Percentiles rank a stretch among this genome's conserved stretches.
Evolutionary conservation across 1,140 invertebrate genomes (phyloP).

Genomic region (Leptinotarsa texana): DNA sequence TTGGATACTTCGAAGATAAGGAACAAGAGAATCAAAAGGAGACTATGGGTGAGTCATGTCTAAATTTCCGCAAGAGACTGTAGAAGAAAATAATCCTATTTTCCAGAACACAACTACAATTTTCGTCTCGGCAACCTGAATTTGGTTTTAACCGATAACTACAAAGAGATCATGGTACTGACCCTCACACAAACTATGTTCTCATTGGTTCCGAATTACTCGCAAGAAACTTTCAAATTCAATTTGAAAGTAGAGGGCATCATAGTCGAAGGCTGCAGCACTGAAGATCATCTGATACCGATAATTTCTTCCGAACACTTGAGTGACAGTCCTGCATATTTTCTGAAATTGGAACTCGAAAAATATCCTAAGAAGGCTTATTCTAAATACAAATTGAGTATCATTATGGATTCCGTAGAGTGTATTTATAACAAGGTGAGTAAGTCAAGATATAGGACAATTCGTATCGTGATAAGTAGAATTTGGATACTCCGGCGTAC

Average conservation of each 20-base stretch:
- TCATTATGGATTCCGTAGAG: slow-evolving; percentile 76
- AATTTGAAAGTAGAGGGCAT: slow-evolving; percentile 69
- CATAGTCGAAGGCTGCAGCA: slow-evolving; percentile 74
- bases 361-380: slow-evolving; percentile 70
- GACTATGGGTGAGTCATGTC: slow-evolving; percentile 10
- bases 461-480: too few relatives aligned
- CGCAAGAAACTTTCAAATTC: slow-evolving; percentile 41
- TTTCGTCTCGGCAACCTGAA: slow-evolving; percentile 77
- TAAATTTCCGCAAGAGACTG: background rate
- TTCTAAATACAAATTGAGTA: slow-evolving; percentile 70
- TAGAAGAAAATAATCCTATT: slow-evolving; percentile 1
- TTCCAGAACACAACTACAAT: slow-evolving; percentile 76
- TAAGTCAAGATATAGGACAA: too few relatives aligned
- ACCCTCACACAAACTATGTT: slow-evolving; percentile 68
- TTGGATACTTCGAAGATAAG: slow-evolving; percentile 55
- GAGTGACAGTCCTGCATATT: slow-evolving; percentile 67
- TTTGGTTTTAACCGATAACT: slow-evolving; percentile 69
- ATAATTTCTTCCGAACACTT: slow-evolving; percentile 57
- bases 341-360: slow-evolving; percentile 77
- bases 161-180: slow-evolving; percentile 73
- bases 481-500: too few relatives aligned
- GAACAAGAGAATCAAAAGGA: slow-evolving; percentile 21
- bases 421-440: slow-evolving; percentile 78
- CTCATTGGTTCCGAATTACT: slow-evolving; percentile 43
- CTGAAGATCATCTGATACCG: slow-evolving; percentile 75